phyloP scores from a whole-genome alignment of 2,797 vertebrate genomes.

The Poecilia gillii region DNA sequence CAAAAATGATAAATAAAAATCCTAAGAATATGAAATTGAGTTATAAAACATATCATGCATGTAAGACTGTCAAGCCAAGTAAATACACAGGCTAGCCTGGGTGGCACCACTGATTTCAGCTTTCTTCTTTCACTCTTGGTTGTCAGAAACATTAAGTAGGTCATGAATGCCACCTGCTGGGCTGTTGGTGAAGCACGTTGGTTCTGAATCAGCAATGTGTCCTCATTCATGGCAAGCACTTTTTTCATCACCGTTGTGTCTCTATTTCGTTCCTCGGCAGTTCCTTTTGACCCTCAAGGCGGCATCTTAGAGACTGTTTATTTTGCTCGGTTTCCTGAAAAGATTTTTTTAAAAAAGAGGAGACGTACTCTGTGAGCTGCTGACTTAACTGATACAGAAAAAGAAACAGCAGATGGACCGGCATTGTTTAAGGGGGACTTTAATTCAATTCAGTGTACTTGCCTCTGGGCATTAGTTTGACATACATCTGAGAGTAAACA shows the following conservation, averaged over 20 bases:
- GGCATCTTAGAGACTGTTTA: slow-evolving; percentile 16
- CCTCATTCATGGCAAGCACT: slow-evolving; percentile 18
- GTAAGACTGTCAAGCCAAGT: background rate
- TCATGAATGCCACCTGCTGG: slow-evolving; percentile 76
- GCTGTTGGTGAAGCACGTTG: slow-evolving; percentile 35
- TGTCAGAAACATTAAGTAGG: slow-evolving; percentile 23
- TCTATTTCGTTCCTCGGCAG: slow-evolving; percentile 46
- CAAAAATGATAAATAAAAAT: background rate
- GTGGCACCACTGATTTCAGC: background rate
- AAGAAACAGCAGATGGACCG: slow-evolving; percentile 41
- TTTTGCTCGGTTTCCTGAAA: slow-evolving; percentile 16
- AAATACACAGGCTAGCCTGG: background rate
- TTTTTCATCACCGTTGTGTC: slow-evolving; percentile 38
- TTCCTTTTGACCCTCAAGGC: slow-evolving; percentile 21
- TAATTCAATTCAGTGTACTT: slow-evolving; percentile 61
- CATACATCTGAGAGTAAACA: slow-evolving; percentile 65
- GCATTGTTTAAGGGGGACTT: slow-evolving; percentile 48
- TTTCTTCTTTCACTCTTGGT: background rate
- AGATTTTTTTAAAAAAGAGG: slow-evolving; percentile 31
- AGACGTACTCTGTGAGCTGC: slow-evolving; percentile 15
- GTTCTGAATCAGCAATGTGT: slow-evolving; percentile 16
- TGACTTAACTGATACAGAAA: slow-evolving; percentile 17
- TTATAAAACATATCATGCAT: background rate
- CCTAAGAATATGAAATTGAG: background rate
- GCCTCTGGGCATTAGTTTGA: slow-evolving; percentile 62